Conservation (phyloP, 2,113 vertebrate species). For the Centropus unirufus region DNA sequence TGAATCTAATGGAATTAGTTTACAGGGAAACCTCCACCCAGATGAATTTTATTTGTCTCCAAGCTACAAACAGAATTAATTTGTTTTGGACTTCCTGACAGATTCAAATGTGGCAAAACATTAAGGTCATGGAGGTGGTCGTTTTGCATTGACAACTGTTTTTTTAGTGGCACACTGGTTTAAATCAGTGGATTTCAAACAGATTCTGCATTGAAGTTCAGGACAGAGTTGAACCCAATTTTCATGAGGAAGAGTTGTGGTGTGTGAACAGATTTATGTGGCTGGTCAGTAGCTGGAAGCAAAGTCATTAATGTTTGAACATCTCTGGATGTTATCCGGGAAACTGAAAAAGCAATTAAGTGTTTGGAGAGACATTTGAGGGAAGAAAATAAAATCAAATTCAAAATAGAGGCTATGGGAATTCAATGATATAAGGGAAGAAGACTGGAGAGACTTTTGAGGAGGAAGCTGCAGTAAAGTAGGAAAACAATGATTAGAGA, state of each 20-base stretch:
- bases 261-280: constrained; percentile 50
- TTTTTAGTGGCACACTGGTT: constrained; percentile 18
- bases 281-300: constrained; percentile 45
- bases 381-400: constrained; percentile 1
- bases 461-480: neutral
- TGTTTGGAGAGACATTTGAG: constrained; percentile 29
- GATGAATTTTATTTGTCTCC: constrained; percentile 33
- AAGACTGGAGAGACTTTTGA: neutral
- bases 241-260: constrained; percentile 13
- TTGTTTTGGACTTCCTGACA: constrained; percentile 35
- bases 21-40: neutral
- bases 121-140: neutral
- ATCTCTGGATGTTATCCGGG: constrained; percentile 31
- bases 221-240: neutral
- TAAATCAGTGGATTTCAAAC: constrained; percentile 40
- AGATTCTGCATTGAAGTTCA: constrained; percentile 34
- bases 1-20: constrained; percentile 26
- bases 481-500: neutral
- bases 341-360: constrained; percentile 29
- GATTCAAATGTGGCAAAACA: constrained; percentile 33
- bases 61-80: constrained; percentile 27
- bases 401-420: neutral
- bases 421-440: neutral
- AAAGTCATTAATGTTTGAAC: constrained; percentile 23
- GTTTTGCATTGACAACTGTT: neutral